A percentile compares a stretch with the other conserved stretches of the same genome.
Evolutionary conservation across 1,140 invertebrate genomes (phyloP).

Genomic region (Brachionus plicatilis): DNA sequence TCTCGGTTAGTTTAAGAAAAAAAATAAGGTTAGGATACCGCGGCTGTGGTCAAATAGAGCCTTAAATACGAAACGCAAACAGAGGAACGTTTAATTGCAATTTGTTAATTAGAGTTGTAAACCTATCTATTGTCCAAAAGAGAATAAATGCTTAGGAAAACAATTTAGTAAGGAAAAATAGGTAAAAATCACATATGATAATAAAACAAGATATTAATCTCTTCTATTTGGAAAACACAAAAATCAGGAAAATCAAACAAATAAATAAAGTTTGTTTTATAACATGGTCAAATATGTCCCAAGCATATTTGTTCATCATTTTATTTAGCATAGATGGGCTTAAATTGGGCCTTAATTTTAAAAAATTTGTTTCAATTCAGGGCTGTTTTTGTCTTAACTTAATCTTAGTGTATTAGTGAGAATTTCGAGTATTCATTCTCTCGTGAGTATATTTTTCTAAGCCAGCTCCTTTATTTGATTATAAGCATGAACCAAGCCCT

Average conservation of each 20-base stretch:
- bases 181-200: not conserved
- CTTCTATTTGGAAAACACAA: not conserved
- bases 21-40: not conserved
- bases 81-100: not conserved
- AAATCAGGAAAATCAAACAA: conserved; percentile 1
- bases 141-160: not conserved
- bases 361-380: not conserved
- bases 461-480: not conserved
- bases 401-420: not conserved
- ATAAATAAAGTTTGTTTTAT: not conserved
- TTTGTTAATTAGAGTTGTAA: not conserved
- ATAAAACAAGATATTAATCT: not conserved
- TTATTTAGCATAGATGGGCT: not conserved
- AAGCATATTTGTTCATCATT: not conserved
- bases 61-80: not conserved
- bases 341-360: not conserved
- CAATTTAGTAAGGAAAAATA: not conserved
- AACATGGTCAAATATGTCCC: not conserved
- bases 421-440: not conserved
- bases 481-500: not conserved
- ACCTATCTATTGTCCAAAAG: not conserved
- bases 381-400: not conserved
- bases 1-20: not conserved
- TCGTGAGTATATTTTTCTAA: not conserved
- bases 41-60: not conserved